Evolutionary conservation across 1,140 invertebrate species (phyloP).

Genomic region (Solenopsis invicta): DNA sequence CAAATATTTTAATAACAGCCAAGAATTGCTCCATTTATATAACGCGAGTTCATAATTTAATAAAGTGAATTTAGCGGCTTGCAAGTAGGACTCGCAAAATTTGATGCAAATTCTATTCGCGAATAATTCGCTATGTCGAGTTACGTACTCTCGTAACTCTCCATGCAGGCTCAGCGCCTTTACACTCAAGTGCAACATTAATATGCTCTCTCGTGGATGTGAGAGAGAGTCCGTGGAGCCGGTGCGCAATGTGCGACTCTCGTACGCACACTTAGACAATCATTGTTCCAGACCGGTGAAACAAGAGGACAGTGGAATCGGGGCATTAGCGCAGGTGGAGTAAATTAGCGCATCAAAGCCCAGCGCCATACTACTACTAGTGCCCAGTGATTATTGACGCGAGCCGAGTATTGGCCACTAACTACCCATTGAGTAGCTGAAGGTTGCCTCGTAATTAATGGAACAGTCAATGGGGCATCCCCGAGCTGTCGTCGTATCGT

Average conservation of each 20-base stretch:
- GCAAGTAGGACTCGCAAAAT: slow-evolving; percentile 30
- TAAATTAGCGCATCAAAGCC: slow-evolving; percentile 85
- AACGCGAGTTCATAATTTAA: slow-evolving; percentile 4
- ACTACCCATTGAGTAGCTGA: slow-evolving; percentile 85
- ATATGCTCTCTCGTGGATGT: slow-evolving; percentile 68
- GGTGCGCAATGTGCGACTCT: slow-evolving; percentile 49
- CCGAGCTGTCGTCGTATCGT: slow-evolving; percentile 37
- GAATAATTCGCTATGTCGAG: slow-evolving; percentile 29
- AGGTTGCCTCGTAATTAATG: slow-evolving; percentile 84
- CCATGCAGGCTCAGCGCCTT: slow-evolving; percentile 22
- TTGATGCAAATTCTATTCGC: slow-evolving; percentile 44
- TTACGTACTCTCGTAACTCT: slow-evolving; percentile 17
- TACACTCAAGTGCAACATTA: slow-evolving; percentile 46
- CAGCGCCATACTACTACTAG: slow-evolving; percentile 71
- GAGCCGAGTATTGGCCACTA: slow-evolving; percentile 83
- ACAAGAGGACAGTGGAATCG: slow-evolving; percentile 62
- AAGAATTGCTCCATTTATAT: neutral
- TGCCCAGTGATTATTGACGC: slow-evolving; percentile 83
- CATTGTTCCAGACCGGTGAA: slow-evolving; percentile 69
- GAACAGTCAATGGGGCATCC: slow-evolving; percentile 74
- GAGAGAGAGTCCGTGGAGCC: slow-evolving; percentile 21
- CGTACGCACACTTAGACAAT: slow-evolving; percentile 73
- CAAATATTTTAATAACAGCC: slow-evolving; percentile 42
- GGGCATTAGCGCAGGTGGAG: slow-evolving; percentile 77
- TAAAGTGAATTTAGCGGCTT: slow-evolving; percentile 19